These are phyloP conservation scores for Microctonus aethiopoides DNA, from an alignment of 2,888 invertebrate species.

Conservation along the genomic window DNA sequence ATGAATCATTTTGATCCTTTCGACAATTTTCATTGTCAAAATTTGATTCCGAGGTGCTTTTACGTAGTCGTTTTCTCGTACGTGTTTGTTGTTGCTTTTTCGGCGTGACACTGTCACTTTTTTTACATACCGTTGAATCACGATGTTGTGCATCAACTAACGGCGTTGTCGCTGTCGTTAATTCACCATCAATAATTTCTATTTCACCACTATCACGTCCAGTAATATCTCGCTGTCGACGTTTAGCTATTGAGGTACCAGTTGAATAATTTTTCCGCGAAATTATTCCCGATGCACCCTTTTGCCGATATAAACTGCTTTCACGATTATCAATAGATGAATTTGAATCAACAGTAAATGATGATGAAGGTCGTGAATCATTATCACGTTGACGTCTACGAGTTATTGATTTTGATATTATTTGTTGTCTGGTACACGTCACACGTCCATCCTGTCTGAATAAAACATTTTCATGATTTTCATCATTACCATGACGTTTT, in stretches of 20 bases:
- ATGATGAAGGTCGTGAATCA: slow-evolving; percentile 37
- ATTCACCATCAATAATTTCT: neutral
- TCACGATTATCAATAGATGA: slow-evolving; percentile 50
- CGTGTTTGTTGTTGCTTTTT: slow-evolving; percentile 38
- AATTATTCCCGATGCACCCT: slow-evolving; percentile 45
- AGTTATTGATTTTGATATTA: slow-evolving; percentile 38
- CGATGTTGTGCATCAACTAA: slow-evolving; percentile 21
- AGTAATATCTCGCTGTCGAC: slow-evolving; percentile 17
- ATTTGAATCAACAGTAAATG: slow-evolving; percentile 47
- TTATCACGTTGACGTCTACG: slow-evolving; percentile 46
- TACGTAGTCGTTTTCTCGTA: slow-evolving; percentile 47
- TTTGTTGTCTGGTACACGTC: slow-evolving; percentile 41
- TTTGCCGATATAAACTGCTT: slow-evolving; percentile 46
- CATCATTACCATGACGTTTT: slow-evolving; percentile 48
- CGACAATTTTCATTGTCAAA: slow-evolving; percentile 56
- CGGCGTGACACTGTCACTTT: slow-evolving; percentile 35
- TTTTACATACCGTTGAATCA: slow-evolving; percentile 37
- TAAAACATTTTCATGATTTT: slow-evolving; percentile 51
- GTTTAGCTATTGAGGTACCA: slow-evolving; percentile 34
- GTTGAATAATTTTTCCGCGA: slow-evolving; percentile 46
- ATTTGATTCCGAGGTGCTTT: slow-evolving; percentile 32
- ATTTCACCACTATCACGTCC: neutral
- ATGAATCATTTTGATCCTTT: slow-evolving; percentile 45
- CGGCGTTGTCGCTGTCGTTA: slow-evolving; percentile 10
- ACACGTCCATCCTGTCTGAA: slow-evolving; percentile 44